Percentiles rank a stretch among this genome's conserved stretches.
phyloP scores from a whole-genome alignment of 92 coral and sea anemone genomes.

The Heliopora coerulea region DNA sequence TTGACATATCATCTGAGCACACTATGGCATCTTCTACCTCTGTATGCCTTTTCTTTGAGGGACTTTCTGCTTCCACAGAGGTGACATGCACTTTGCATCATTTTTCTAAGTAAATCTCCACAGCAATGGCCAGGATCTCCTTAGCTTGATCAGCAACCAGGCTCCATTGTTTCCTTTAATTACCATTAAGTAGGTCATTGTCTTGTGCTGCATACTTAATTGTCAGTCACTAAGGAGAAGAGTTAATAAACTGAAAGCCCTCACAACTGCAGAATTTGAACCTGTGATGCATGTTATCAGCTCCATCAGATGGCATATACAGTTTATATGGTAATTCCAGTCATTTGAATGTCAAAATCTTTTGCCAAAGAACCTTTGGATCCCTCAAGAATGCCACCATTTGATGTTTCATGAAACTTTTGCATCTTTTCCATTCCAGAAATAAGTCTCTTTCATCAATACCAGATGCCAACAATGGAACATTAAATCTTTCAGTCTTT shows the following conservation, averaged over 20 bases:
- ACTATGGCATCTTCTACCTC: not conserved
- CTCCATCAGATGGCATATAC: not conserved
- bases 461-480: too few relatives aligned
- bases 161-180: not conserved
- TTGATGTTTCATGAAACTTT: too few relatives aligned
- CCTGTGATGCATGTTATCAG: not conserved
- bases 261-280: too few relatives aligned
- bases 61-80: conserved; percentile 26
- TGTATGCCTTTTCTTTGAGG: not conserved
- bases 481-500: too few relatives aligned
- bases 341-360: not conserved
- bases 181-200: not conserved
- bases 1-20: not conserved
- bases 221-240: too few relatives aligned
- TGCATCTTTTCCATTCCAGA: too few relatives aligned
- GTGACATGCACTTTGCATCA: not conserved
- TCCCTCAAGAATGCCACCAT: not conserved
- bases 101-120: not conserved
- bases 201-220: too few relatives aligned
- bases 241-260: too few relatives aligned
- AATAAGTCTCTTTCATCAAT: too few relatives aligned
- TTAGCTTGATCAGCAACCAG: not conserved
- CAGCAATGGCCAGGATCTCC: not conserved
- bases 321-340: not conserved
- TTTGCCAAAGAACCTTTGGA: not conserved